Evolutionary conservation across 2,888 invertebrate species (phyloP).

Genomic region (Temnothorax ravouxi): DNA sequence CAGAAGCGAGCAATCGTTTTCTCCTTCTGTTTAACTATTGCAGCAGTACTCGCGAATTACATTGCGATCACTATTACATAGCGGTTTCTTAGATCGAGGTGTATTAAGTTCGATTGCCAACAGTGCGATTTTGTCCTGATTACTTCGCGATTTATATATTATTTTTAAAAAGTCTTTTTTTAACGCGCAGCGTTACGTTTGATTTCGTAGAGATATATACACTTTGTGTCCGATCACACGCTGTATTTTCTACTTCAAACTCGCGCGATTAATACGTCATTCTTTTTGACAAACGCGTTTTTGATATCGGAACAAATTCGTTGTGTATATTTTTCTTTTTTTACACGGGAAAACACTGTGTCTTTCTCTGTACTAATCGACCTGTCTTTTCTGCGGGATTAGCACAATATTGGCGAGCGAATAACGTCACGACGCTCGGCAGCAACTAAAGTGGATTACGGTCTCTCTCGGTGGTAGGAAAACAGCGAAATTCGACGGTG

Average conservation of each 20-base stretch:
- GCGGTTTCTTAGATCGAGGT: constrained; percentile 22
- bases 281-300: background rate
- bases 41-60: background rate
- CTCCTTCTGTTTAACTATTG: constrained; percentile 29
- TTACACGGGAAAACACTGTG: background rate
- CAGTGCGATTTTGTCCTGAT: background rate
- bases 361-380: background rate
- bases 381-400: background rate
- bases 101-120: constrained; percentile 37
- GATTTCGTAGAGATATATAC: background rate
- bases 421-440: constrained; percentile 7
- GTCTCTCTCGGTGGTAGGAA: constrained; percentile 17
- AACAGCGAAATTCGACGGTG: constrained; percentile 45
- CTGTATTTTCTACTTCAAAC: constrained; percentile 7
- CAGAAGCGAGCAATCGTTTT: constrained; percentile 40
- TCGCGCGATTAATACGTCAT: background rate
- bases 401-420: constrained; percentile 40
- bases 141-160: background rate
- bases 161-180: background rate
- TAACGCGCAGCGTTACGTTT: background rate
- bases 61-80: constrained; percentile 2
- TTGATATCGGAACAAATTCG: constrained; percentile 11
- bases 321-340: background rate
- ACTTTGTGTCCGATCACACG: background rate
- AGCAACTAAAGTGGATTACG: constrained; percentile 37